Base-by-base conservation (phyloP, 1,140 invertebrate species). In the Antheraea pernyi region DNA sequence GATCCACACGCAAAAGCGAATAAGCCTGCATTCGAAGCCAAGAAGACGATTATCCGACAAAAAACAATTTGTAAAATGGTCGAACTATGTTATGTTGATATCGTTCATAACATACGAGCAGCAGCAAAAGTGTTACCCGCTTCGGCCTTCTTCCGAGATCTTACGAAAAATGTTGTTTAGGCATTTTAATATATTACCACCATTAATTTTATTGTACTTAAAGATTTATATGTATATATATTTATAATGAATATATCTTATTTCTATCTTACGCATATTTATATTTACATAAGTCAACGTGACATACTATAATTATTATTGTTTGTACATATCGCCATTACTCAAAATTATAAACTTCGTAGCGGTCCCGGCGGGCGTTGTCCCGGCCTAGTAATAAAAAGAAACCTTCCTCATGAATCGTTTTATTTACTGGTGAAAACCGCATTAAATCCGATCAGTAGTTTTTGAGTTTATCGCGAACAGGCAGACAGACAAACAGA, bases 101-200 rank as follows among this genome's bases (percentile, higher is more conserved):
- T 86, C 4, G 77, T 88, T 0, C 85, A 88, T 46, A 89, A 89
- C 62, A 78, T 89, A 4, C 74, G 87, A 69, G 83, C 85, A 0
- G 72, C 82, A 0, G 85, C 87, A 0, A 86, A 85, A 70, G 69
- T 85, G 37, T 69, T 88, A 13, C 87, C 87, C 0, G 80, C 80
- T 42, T 70, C 74, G 16, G 77, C 80, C 0, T 88, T 84, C 64
- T 80, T 88, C 19, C 83, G 76, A 65, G 79, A 71, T 36, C 16
- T 71, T 39, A 65, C 13, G 46, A 53, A 53, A 16, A 53, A 53
- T 53, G 46, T 48, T 13, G 46, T 13, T 53, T 53, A 13, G 16
- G 13, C 16, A 13, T 2, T 53, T 13, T 53, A 53, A 13, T 13
- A 16, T 53, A 53, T 53, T 53, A 13, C 46, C 11, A 16, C 0